phyloP scores from a whole-genome alignment of 2,113 vertebrate genomes.

The Triplophysa tibetana region DNA sequence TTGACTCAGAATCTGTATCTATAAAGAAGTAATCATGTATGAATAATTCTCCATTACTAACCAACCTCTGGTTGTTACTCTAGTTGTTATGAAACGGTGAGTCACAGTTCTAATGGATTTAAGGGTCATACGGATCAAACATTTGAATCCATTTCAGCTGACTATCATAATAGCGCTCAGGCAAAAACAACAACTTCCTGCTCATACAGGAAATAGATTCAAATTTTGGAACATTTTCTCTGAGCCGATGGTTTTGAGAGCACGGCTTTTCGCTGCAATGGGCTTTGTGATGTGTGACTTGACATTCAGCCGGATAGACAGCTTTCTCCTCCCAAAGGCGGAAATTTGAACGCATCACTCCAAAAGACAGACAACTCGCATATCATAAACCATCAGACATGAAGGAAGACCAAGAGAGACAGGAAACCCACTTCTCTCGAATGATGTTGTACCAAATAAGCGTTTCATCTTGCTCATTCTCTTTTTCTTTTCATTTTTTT shows the following conservation, averaged over 20 bases:
- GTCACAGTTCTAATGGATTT: background rate
- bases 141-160: background rate
- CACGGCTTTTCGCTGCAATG: background rate
- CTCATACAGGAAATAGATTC: too few species aligned
- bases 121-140: background rate
- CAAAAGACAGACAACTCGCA: background rate
- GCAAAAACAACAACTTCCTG: too few species aligned
- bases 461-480: too few species aligned
- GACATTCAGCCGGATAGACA: slow-evolving; percentile 19
- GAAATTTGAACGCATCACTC: background rate
- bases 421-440: background rate
- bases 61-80: too few species aligned
- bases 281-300: slow-evolving; percentile 1
- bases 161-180: background rate
- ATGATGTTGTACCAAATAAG: too few species aligned
- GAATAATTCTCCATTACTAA: too few species aligned
- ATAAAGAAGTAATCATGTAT: too few species aligned
- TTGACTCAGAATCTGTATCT: too few species aligned
- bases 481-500: background rate
- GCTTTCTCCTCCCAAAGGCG: slow-evolving; percentile 4
- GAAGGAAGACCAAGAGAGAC: background rate
- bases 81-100: background rate
- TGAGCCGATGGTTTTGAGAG: too few species aligned
- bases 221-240: too few species aligned
- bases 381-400: slow-evolving; percentile 14